A percentile compares a stretch with the other conserved stretches of the same genome.
These are phyloP conservation scores for Himantopus leucocephalus DNA, from an alignment of 2,113 vertebrate genomes.

Conservation along the genomic window DNA sequence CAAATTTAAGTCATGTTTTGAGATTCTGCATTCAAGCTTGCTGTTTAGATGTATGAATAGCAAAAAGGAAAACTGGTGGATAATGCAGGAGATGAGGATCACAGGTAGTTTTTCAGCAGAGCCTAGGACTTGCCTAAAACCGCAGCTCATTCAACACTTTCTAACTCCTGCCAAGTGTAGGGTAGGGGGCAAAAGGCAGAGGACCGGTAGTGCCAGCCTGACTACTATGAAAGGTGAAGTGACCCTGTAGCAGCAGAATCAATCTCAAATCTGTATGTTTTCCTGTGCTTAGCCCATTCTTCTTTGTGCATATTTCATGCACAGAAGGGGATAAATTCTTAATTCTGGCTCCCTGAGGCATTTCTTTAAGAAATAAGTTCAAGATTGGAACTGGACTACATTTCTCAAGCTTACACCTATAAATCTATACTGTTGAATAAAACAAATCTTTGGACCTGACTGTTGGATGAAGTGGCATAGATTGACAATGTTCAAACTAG, in stretches of 20 bases:
- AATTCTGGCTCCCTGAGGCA: neutral
- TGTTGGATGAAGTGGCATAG: neutral
- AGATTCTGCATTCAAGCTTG: neutral
- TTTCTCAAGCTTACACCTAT: neutral
- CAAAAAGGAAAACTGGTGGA: neutral
- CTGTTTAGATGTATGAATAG: neutral
- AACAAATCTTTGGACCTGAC: neutral
- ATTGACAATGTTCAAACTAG: neutral
- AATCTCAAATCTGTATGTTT: neutral
- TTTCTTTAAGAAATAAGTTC: neutral
- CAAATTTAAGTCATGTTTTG: neutral
- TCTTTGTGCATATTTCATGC: neutral
- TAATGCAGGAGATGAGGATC: neutral
- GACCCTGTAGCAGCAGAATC: neutral
- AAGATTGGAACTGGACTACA: neutral
- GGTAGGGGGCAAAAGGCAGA: neutral
- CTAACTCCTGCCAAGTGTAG: neutral
- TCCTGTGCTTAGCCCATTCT: neutral
- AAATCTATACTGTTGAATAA: neutral
- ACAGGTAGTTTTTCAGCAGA: neutral
- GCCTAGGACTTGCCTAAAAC: neutral
- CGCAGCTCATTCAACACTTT: neutral
- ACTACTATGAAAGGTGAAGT: neutral
- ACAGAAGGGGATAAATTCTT: neutral
- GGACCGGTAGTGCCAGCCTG: neutral